phyloP scores from a whole-genome alignment of 1,140 invertebrate genomes.

The Leucophenga varia region DNA sequence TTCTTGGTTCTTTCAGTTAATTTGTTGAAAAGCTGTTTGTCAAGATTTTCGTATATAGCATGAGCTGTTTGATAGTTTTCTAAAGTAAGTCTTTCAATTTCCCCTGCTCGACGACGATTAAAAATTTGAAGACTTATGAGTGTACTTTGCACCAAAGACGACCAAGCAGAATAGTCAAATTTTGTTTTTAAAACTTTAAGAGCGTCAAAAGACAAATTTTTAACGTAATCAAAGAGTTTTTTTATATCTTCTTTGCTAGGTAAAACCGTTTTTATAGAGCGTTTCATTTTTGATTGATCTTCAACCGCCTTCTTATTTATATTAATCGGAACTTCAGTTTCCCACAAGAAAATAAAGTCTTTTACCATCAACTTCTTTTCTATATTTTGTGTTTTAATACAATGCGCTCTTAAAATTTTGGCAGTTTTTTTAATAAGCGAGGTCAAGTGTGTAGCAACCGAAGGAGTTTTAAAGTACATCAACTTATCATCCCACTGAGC shows the following conservation, averaged over 20 bases:
- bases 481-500: neutral
- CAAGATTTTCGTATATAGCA: neutral
- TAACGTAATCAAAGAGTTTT: slow-evolving; percentile 3
- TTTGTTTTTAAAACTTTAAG: neutral
- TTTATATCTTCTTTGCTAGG: neutral
- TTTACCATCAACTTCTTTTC: neutral
- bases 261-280: neutral
- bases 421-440: neutral
- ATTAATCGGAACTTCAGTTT: slow-evolving; percentile 1
- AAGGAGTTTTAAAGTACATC: slow-evolving; percentile 1
- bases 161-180: neutral
- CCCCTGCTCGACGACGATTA: neutral
- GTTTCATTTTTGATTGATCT: slow-evolving; percentile 3
- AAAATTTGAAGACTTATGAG: neutral
- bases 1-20: neutral
- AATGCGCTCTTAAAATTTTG: neutral
- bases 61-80: neutral
- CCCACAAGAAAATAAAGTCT: slow-evolving; percentile 1
- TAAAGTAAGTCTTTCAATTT: slow-evolving; percentile 2
- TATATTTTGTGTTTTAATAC: neutral
- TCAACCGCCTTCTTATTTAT: slow-evolving; percentile 6
- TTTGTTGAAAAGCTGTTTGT: neutral
- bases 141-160: neutral
- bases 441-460: neutral
- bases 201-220: neutral